Base-by-base conservation (phyloP, 2,797 vertebrate species). In the Spheniscus humboldti region DNA sequence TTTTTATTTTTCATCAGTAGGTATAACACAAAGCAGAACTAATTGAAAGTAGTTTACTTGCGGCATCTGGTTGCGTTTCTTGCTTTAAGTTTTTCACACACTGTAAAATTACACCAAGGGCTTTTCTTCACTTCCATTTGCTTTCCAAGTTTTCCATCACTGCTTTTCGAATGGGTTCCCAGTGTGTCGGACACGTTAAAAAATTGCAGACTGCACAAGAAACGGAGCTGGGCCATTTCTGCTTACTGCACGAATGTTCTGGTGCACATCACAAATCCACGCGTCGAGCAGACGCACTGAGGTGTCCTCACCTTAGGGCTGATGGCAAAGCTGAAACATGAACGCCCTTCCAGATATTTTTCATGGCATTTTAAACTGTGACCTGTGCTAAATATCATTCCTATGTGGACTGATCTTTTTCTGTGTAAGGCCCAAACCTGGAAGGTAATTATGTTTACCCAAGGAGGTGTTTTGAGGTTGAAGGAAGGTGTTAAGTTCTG, bases 1-100 rank as follows among this genome's bases (percentile, higher is more conserved):
- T 96, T 97, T 97, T 97, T 97, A 97, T 98, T 97, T 96, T 97
- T 97, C 95, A 96, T 97, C 96, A 92, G 90, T 83, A 97, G 94
- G 93, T 96, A 96, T 97, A 96, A 85, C 94, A 90, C 96, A 96
- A 93, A 94, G 90, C 95, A 95, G 97, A 95, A 90, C 96, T 94
- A 91, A 97, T 96, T 97, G 88, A 93, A 91, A 97, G 94, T 94
- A 96, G 92, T 91, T 97, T 97, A 93, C 92, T 75, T 53, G 83
- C 74, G 89, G 91, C 95, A 57, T 94, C 94, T 97, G 94, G 94
- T 85, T 78, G 72, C 73, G 88, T 85, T 92, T 93, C 95, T 96
- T 90, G 87, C 90, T 90, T 96, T 85, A 89, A 95, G 93, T 90
- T 90, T 93, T 93, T 96, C 96, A 78, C 92, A 94, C 84, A 2